Conservation (phyloP, 2,797 vertebrate genomes). For the Muscicapa striata region DNA sequence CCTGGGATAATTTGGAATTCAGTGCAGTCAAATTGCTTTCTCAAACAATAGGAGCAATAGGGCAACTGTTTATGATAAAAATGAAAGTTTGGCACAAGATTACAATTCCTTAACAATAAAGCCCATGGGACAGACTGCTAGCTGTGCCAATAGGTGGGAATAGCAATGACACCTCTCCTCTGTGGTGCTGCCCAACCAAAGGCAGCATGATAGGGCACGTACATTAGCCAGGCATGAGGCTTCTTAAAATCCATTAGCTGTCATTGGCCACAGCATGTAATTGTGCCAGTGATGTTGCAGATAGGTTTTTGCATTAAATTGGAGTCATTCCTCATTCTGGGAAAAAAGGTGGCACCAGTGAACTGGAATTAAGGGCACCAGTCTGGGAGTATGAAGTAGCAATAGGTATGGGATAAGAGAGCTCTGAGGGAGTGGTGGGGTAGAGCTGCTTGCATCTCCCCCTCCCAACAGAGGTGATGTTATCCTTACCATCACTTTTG, state of each 20-base stretch:
- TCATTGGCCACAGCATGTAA: not conserved
- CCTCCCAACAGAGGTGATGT: not conserved
- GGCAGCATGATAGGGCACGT: not conserved
- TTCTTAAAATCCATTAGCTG: not conserved
- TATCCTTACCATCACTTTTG: not conserved
- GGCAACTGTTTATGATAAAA: not conserved
- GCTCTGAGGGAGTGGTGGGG: not conserved
- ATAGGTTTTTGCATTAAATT: constrained; percentile 41
- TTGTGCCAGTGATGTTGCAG: not conserved
- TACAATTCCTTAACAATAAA: not conserved
- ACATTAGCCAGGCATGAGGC: not conserved
- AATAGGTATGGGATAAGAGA: not conserved
- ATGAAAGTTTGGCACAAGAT: not conserved
- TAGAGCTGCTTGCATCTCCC: not conserved
- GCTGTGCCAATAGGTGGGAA: not conserved
- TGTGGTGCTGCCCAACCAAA: not conserved
- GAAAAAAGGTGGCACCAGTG: not conserved
- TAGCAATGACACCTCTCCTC: accelerated
- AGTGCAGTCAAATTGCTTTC: not conserved
- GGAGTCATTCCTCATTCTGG: constrained; percentile 19
- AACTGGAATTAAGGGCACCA: not conserved
- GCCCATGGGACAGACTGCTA: not conserved
- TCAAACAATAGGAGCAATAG: not conserved
- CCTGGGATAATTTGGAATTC: not conserved
- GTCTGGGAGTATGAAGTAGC: not conserved